Base-by-base conservation (phyloP, 64 coral and sea anemone species). In the Actinia tenebrosa region DNA sequence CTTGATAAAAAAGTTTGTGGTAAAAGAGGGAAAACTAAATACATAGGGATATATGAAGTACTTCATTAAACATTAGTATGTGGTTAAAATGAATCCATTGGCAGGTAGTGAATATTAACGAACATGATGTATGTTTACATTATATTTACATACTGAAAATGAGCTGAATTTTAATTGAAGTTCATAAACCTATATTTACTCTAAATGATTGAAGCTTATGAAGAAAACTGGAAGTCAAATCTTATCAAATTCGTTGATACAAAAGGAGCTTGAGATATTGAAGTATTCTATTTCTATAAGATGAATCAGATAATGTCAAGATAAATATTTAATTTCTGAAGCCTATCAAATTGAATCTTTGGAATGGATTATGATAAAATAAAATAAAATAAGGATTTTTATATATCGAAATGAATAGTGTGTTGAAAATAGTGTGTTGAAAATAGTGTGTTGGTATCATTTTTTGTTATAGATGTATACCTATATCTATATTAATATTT, bases 341-440 rank as follows among this genome's bases (percentile, higher is more conserved):
- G 3, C 4, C 10, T 72, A 27, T 27, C 1, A 27, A 72, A 37
- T 72, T 30, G 3, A 4, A 23, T 66, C 42, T 75, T 75, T 75
- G 13, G 2, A 11, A 75, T 27, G 69, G 15, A 58, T 58, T 7
- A 58, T 55, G 53, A 37, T 37, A 37, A 37, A 37, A 37, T 37
- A 37, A 37, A 37, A 37, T 37, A 58, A 75, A 75, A 75, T n/a
- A 30, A 25, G 69, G 25, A 37, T 75, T 75, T 75, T 30, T 75
- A 66, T 23, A 66, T 30, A 30, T 75, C 27, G 13, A 13, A 30
- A n/a, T 66, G 25, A 60, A 37, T 64, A 86, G 84, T 45, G 47
- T 43, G 26, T 78, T 47, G 77, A 58, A 56, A 92, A 83, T 60
- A 86, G 84, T 45, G 47, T 43, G 26, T 78, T 47, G 77, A 58